These are phyloP conservation scores for Novumbra hubbsi DNA, from an alignment of 2,797 vertebrate genomes.

Conservation along the genomic window DNA sequence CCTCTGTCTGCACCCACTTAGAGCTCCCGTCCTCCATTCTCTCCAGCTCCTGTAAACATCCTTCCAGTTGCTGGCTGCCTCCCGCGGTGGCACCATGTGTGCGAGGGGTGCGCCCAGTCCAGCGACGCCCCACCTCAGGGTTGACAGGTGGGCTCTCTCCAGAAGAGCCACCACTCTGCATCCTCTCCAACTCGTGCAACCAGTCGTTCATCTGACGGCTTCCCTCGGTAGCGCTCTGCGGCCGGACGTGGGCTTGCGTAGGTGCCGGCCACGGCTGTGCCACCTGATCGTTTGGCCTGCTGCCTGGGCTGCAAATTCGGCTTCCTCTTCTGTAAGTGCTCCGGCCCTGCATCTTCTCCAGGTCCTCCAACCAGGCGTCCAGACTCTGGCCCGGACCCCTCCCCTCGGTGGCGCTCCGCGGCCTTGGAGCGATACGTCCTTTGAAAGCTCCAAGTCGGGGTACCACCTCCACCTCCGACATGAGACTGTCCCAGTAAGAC, in stretches of 20 bases:
- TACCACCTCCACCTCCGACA: constrained; percentile 39
- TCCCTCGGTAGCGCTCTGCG: constrained; percentile 40
- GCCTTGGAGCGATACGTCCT: constrained; percentile 45
- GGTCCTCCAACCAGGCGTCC: constrained; percentile 65
- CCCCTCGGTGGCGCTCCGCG: constrained; percentile 71
- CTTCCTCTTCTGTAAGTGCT: too few species aligned
- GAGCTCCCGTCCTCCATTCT: constrained; percentile 19
- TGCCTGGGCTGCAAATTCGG: too few species aligned
- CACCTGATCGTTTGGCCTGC: too few species aligned
- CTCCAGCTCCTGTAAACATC: constrained; percentile 59
- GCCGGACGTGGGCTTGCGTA: constrained; percentile 35
- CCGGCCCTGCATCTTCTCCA: constrained; percentile 10
- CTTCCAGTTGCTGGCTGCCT: constrained; percentile 49
- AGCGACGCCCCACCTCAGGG: not conserved
- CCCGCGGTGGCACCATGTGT: constrained; percentile 73
- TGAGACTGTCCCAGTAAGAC: constrained; percentile 58
- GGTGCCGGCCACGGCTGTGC: too few species aligned
- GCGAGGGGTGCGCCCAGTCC: constrained; percentile 38
- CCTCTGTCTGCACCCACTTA: constrained; percentile 4
- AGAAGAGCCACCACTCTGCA: constrained; percentile 11
- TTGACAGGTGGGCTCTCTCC: not conserved
- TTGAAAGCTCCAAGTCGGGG: constrained; percentile 26
- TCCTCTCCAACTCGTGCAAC: constrained; percentile 46
- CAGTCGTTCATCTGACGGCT: constrained; percentile 59
- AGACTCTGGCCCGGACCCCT: constrained; percentile 8